Evolutionary conservation across 2,797 vertebrate genomes (phyloP), one percentile per base, ranked within the genome.

Genomic region (Rhincodon typus): DNA sequence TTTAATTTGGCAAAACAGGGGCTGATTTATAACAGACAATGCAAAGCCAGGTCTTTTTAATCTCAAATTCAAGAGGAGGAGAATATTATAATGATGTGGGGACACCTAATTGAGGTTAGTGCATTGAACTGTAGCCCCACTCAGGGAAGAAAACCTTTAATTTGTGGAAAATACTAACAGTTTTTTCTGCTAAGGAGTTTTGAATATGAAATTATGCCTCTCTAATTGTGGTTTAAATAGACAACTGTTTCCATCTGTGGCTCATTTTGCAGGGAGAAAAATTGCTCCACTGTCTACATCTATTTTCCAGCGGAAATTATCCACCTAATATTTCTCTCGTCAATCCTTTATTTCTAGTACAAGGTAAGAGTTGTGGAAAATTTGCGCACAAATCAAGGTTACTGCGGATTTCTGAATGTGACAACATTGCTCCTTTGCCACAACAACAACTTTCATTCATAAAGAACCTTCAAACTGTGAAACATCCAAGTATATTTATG

Each of bases 21-120:
- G 23, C n/a, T 93, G 90, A 69, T 93, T 69, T 93, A 67, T 12
- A 93, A 67, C 62, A 67, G 90, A 93, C 34, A 93, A 93, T 42
- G n/a, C 34, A 38, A 69, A 67, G 69, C 62, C 90, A n/a, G 42
- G 6, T 25, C 62, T 42, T 93, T 93, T 42, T 42, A 50, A 42
- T 69, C n/a, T 69, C 66, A 93, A 50, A 93, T 67, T 93, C 66
- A 93, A 25, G 90, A 93, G 90, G 34, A 67, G n/a, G 62, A 42
- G 42, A 69, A 93, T 93, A 69, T 91, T 67, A 66, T 93, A 93
- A 69, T 93, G 38, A 66, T 38, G 42, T 42, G 21, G 53, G 62
- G 90, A 67, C n/a, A 93, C 66, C 38, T 93, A 93, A 93, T 69
- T 69, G 90, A 93, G 90, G 62, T 93, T 69, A 93, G 62, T 93